Base-by-base conservation (phyloP, 1,140 invertebrate species). In the Lordiphosa collinella region DNA sequence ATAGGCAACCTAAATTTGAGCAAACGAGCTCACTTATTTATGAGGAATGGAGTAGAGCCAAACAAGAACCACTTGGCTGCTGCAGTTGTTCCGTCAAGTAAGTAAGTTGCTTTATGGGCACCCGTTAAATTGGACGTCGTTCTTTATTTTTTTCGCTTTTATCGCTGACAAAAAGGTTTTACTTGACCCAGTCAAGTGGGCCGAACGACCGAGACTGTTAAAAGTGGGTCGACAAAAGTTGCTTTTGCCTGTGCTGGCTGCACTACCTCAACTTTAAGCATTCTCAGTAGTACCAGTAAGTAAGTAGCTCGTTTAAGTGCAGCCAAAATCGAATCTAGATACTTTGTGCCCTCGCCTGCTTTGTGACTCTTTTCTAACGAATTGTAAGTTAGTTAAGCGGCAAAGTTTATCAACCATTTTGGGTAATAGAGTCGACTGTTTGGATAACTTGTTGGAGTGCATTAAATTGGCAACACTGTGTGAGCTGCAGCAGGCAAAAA, bases 111-210 rank as follows among this genome's bases (percentile, higher is more conserved):
- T 78, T 71, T 71, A 78, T 78, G 73, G 73, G 32, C 66, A 65
- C 52, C 61, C 56, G 61, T 76, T 63, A 79, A 78, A 78, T 79
- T 78, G 74, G 57, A 49, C 62, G 61, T 55, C 48, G 73, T 56
- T 79, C 7, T 8, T 29, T 18, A 2, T 18, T 29, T 29, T 29
- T 29, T 29, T 8, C 7, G 6, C 25, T 71, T 73, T 73, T 78
- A 67, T 63, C 68, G 74, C 74, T 78, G 74, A 78, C 74, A 78
- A 79, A 80, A 79, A 79, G 74, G 74, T 79, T 79, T 78, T 79
- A 63, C 74, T 78, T 78, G 74, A 78, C 74, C 74, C 74, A 78
- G 68, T 78, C 73, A 71, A 71, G 56, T 71, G 66, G 61, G 25
- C 25, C 31, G 41, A 35, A 13, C 41, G 31, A 32, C 32, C 41